phyloP scores from a whole-genome alignment of 1,140 invertebrate species.

The Ylistrum balloti region DNA sequence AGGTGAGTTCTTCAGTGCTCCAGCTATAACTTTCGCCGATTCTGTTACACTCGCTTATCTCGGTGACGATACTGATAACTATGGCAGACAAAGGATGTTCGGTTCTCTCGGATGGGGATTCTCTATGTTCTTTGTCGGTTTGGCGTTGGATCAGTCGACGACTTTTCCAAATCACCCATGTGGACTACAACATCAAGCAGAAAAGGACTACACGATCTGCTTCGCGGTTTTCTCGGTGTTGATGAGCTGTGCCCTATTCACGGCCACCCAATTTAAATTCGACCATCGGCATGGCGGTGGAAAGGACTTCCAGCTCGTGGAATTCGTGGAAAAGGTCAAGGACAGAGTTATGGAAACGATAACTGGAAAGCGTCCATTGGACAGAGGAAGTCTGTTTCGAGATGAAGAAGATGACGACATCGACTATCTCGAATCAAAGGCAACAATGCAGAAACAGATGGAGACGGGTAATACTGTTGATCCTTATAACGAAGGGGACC shows the following conservation, averaged over 20 bases:
- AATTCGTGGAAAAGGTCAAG: conserved; percentile 72
- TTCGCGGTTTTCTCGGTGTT: conserved; percentile 98
- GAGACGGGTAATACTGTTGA: neutral
- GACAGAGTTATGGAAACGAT: conserved; percentile 75
- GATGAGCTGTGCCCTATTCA: conserved; percentile 96
- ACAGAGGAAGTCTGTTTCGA: conserved; percentile 70
- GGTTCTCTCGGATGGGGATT: conserved; percentile 98
- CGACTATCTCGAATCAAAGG: conserved; percentile 54
- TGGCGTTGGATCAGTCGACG: conserved; percentile 97
- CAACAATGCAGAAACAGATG: conserved; percentile 45
- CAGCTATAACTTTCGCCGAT: conserved; percentile 96
- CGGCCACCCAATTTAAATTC: conserved; percentile 91
- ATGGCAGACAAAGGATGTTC: conserved; percentile 99
- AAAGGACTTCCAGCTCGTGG: conserved; percentile 69
- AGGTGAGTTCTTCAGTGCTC: conserved; percentile 98
- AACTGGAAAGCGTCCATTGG: conserved; percentile 69
- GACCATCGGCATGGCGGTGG: conserved; percentile 75
- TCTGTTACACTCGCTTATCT: conserved; percentile 91
- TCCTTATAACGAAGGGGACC: conserved; percentile 28
- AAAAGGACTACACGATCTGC: conserved; percentile 98
- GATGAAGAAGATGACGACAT: conserved; percentile 75
- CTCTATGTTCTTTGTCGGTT: conserved; percentile 98
- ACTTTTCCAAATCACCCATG: conserved; percentile 93
- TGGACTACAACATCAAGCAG: conserved; percentile 84
- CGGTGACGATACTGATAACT: conserved; percentile 92